Percentiles rank a stretch among this genome's conserved stretches.
Conservation (phyloP, 2,113 vertebrate species). For the Todiramphus saurophagus region DNA sequence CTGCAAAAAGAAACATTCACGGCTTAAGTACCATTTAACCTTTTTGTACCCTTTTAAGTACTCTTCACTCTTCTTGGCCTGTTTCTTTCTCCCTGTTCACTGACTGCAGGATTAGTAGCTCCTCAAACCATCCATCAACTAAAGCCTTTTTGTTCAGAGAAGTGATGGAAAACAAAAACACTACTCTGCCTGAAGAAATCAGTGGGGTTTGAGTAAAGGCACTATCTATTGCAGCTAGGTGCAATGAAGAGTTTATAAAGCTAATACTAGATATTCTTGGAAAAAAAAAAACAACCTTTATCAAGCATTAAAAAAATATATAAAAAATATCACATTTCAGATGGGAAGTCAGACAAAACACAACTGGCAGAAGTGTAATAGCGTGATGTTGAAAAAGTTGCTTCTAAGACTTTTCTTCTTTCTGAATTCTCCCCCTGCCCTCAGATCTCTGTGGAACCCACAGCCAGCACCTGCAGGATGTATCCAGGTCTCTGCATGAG, state of each 20-base stretch:
- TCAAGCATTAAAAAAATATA: background rate
- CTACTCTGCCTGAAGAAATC: background rate
- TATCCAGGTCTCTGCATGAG: background rate
- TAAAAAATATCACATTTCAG: background rate
- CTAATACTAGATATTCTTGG: background rate
- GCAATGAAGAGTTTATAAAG: background rate
- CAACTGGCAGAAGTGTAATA: background rate
- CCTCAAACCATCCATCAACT: background rate
- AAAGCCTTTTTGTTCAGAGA: background rate
- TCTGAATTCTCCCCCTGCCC: background rate
- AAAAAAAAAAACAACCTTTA: background rate
- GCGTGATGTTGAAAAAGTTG: accelerated
- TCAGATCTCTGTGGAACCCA: background rate
- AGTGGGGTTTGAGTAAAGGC: constrained; percentile 21
- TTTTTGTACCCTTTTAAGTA: background rate
- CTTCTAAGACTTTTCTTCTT: background rate
- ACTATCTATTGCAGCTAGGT: constrained; percentile 4
- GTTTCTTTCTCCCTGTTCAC: background rate
- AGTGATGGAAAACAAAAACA: background rate
- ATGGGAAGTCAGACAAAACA: background rate
- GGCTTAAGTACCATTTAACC: constrained; percentile 41
- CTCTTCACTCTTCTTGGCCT: background rate
- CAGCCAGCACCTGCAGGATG: background rate
- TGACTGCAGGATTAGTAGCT: background rate
- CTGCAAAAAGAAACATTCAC: constrained; percentile 66